Evolutionary conservation across 2,888 invertebrate species (phyloP).

Genomic region (Cantharis rustica): DNA sequence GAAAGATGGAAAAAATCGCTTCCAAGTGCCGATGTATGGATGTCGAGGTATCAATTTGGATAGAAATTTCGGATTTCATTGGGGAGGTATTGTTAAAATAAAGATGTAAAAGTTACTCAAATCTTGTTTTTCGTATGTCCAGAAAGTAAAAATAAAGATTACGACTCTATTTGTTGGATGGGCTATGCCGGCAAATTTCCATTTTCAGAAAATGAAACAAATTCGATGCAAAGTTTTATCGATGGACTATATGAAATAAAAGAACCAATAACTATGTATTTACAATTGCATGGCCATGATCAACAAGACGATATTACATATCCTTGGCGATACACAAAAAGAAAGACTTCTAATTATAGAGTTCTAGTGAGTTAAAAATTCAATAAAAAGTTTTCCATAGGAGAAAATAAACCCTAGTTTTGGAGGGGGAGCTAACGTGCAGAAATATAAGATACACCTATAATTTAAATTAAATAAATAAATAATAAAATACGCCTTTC

Average conservation of each 20-base stretch:
- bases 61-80: conserved; percentile 15
- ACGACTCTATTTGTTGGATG: not conserved
- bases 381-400: not conserved
- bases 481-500: too few relatives aligned
- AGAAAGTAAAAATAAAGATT: not conserved
- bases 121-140: not conserved
- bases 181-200: not conserved
- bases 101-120: too few relatives aligned
- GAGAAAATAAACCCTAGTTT: too few relatives aligned
- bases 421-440: too few relatives aligned
- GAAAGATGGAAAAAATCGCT: not conserved
- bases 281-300: conserved; percentile 3
- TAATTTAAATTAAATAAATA: too few relatives aligned
- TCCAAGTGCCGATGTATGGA: too few relatives aligned
- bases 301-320: not conserved
- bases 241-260: not conserved
- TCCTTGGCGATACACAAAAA: conserved; percentile 2
- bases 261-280: not conserved
- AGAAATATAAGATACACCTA: too few relatives aligned
- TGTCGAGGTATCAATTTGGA: not conserved
- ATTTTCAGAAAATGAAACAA: conserved; percentile 8
- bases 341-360: not conserved
- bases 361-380: not conserved
- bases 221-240: not conserved
- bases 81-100: conserved; percentile 5